Evolutionary conservation across 2,113 vertebrate species (phyloP).

Genomic region (Xiphophorus couchianus): DNA sequence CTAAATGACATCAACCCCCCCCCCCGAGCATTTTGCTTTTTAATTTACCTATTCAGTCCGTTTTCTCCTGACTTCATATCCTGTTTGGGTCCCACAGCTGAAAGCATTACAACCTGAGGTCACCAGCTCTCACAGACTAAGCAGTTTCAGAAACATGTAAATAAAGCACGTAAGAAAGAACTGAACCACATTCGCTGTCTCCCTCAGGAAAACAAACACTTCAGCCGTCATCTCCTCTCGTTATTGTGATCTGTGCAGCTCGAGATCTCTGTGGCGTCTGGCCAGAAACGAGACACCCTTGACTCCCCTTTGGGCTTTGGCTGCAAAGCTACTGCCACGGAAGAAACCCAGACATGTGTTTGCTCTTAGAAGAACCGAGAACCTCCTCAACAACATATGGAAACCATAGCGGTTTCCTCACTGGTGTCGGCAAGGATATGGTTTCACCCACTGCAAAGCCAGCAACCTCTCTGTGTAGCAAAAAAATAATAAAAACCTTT

Average conservation of each 20-base stretch:
- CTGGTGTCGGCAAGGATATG: conserved; percentile 47
- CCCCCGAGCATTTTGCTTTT: neutral
- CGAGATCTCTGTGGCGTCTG: conserved; percentile 47
- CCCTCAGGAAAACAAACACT: conserved; percentile 28
- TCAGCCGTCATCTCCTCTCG: conserved; percentile 42
- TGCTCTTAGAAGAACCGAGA: conserved; percentile 47
- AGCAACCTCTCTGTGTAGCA: neutral
- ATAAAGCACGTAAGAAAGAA: conserved; percentile 18
- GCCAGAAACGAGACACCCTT: conserved; percentile 37
- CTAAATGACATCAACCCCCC: neutral
- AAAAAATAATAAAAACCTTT: neutral
- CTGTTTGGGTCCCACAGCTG: neutral
- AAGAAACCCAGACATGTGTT: conserved; percentile 58
- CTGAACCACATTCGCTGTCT: neutral
- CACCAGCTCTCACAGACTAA: neutral
- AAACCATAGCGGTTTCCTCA: conserved; percentile 65
- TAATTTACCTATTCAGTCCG: neutral
- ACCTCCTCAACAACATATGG: conserved; percentile 60
- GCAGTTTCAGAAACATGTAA: conserved; percentile 4
- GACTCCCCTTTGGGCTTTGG: conserved; percentile 33
- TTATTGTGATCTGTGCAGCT: conserved; percentile 51
- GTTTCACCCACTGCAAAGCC: conserved; percentile 21
- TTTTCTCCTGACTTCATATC: neutral
- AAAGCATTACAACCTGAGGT: neutral
- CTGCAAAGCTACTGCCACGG: conserved; percentile 25